Conservation (phyloP, 2,113 vertebrate genomes). For the Leptobrachium leishanense region DNA sequence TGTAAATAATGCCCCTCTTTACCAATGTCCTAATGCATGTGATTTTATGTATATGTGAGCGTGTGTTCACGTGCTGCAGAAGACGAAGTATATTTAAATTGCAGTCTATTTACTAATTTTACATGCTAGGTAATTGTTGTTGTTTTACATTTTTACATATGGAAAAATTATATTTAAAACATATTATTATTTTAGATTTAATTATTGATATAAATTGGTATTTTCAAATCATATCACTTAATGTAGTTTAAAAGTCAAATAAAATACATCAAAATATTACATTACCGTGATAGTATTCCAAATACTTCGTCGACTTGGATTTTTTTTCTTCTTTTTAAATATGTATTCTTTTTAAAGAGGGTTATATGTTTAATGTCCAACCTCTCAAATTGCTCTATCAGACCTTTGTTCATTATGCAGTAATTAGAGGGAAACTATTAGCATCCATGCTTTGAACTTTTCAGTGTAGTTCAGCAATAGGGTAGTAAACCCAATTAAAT, state of each 20-base stretch:
- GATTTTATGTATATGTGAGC: too few relatives aligned
- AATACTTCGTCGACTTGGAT: conserved; percentile 8
- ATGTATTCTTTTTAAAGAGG: conserved; percentile 57
- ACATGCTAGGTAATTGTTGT: too few relatives aligned
- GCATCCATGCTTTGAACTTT: conserved; percentile 71
- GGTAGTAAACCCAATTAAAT: conserved; percentile 73
- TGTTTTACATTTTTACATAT: too few relatives aligned
- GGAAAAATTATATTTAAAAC: too few relatives aligned
- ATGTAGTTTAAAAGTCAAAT: background rate
- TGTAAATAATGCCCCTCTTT: too few relatives aligned
- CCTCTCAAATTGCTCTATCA: conserved; percentile 68
- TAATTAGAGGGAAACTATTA: conserved; percentile 75
- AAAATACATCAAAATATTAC: background rate
- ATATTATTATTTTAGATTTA: too few relatives aligned
- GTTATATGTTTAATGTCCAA: conserved; percentile 62
- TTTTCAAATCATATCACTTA: too few relatives aligned
- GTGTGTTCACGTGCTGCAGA: too few relatives aligned
- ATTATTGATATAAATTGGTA: too few relatives aligned
- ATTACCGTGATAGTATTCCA: background rate
- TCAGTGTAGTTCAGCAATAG: conserved; percentile 67
- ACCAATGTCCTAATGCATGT: too few relatives aligned
- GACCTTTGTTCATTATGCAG: conserved; percentile 68
- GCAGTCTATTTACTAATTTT: too few relatives aligned
- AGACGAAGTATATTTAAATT: too few relatives aligned
- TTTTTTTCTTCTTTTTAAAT: conserved; percentile 11